Conservation (phyloP, 1,140 invertebrate species). For the Agrypnia vestita region DNA sequence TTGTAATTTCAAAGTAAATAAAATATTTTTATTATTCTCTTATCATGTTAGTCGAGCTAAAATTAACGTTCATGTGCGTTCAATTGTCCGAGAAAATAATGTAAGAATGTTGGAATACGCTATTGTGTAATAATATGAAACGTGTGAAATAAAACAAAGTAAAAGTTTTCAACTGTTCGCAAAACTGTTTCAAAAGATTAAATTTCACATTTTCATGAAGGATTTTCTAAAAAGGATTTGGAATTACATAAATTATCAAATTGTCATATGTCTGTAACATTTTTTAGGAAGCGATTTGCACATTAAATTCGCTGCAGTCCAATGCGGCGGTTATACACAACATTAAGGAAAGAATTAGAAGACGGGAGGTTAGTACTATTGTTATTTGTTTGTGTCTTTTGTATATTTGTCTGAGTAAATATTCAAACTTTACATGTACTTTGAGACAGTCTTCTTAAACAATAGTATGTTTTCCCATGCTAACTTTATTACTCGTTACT, state of each 20-base stretch:
- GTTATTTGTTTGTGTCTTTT: not conserved
- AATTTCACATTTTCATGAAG: not conserved
- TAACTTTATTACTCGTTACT: not conserved
- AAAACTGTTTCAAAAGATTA: no score
- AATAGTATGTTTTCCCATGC: not conserved
- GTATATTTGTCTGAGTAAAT: not conserved
- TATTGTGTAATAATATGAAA: no score
- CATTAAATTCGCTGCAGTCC: slow-evolving; percentile 42
- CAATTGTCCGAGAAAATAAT: no score
- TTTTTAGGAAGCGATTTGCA: slow-evolving; percentile 50
- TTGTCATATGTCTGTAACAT: not conserved
- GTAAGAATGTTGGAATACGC: no score
- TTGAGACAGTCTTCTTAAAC: not conserved
- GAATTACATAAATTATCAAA: not conserved
- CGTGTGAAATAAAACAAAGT: no score
- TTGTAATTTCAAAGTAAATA: no score
- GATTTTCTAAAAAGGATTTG: not conserved
- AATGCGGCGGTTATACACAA: slow-evolving; percentile 43
- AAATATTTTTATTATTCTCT: no score
- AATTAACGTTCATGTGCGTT: no score
- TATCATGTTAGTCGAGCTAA: no score
- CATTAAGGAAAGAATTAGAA: slow-evolving; percentile 10
- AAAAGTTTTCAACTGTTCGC: no score
- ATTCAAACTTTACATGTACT: not conserved
- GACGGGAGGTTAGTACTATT: slow-evolving; percentile 22